A percentile compares a stretch with the other conserved stretches of the same genome.
Conservation (phyloP, 1,140 invertebrate species). For the Dreissena polymorpha region DNA sequence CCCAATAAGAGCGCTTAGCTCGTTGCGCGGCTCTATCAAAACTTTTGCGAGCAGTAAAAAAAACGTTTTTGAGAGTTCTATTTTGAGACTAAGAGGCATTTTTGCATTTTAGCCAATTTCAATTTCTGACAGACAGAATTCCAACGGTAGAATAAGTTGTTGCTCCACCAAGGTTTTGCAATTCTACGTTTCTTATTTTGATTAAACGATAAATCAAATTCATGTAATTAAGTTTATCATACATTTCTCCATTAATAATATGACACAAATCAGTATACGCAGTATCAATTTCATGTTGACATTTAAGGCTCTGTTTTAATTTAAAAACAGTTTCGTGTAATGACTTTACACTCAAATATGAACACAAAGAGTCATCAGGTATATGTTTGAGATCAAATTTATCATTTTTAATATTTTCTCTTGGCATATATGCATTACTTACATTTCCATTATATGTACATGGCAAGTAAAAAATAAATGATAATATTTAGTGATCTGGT, state of each 20-base stretch:
- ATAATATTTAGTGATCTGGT: constrained; percentile 20
- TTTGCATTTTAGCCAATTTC: constrained; percentile 1
- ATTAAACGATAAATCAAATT: not conserved
- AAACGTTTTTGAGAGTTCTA: not conserved
- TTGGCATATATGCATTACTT: not conserved
- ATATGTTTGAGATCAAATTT: constrained; percentile 23
- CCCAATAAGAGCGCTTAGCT: not conserved
- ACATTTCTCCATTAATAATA: not conserved
- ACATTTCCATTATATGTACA: not conserved
- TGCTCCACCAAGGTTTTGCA: constrained; percentile 14
- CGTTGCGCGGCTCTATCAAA: not conserved
- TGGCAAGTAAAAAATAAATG: not conserved
- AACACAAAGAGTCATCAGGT: not conserved
- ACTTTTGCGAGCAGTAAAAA: not conserved
- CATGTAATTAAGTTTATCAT: not conserved
- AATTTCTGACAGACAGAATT: not conserved
- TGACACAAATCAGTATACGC: not conserved
- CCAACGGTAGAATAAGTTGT: not conserved
- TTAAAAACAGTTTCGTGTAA: not conserved
- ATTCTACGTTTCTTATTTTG: not conserved
- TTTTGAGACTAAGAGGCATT: not conserved
- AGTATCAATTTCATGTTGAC: not conserved
- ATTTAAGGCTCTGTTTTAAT: constrained; percentile 1
- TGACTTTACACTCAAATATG: not conserved
- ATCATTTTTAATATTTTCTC: not conserved